Evolutionary conservation across 2,888 invertebrate genomes (phyloP), one percentile per base, ranked within the genome.

Genomic region (Dynastes maya): DNA sequence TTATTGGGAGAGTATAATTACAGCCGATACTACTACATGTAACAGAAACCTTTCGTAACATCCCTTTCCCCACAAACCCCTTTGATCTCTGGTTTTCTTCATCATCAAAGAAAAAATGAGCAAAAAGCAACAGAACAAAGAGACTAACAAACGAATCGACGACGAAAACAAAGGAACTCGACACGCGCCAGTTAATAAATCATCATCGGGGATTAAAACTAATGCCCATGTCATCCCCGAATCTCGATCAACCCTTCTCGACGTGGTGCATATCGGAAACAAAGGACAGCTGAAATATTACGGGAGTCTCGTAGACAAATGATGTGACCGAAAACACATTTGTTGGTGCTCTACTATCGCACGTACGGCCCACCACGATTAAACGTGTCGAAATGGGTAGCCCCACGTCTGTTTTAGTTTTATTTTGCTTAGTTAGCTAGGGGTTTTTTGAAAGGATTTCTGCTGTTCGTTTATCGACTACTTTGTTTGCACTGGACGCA

Each of bases 211-310:
- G 77, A 80, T 63, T 77, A 32, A 80, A 83, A 84, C 82, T 83
- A 84, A 84, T 84, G 83, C 81, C 80, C 80, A 81, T 84, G 85
- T 85, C 84, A 85, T 82, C 84, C 83, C 82, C 80, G 77, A 83
- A 84, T 83, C 83, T 83, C 81, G 82, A 84, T 83, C 83, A 83
- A 84, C 84, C 84, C 85, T 86, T 85, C 82, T 81, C 78, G 55
- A 40, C 79, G 80, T 80, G 82, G 81, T 67, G 67, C 80, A 81
- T 83, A 83, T 84, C 83, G 81, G 74, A 79, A 63, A 68, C 76
- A 77, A 53, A 63, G 64, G 85, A 84, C 85, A 85, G 85, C 81
- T 86, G 85, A 86, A 84, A 85, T 83, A 85, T 85, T 84, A 83
- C 81, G 77, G 80, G 77, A 80, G 77, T 83, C 82, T 68, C 29